Evolutionary conservation across 2,113 vertebrate species (phyloP), one percentile per base, ranked within the genome.

Genomic region (Triplophysa tibetana): DNA sequence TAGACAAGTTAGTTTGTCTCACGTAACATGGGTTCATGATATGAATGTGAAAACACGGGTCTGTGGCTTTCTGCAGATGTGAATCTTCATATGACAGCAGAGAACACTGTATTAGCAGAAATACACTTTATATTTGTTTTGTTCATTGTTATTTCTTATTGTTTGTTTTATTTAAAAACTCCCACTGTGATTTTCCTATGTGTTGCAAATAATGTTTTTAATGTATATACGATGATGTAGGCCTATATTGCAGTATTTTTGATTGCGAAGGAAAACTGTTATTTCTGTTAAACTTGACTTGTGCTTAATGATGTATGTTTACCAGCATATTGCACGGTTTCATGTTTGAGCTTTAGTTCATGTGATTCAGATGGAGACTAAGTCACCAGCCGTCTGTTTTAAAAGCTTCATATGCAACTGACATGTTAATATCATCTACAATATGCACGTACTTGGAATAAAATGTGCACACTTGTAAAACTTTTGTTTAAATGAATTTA

Each of bases 81-180:
- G 19, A 7, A 16, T 9, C 16, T 21, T 9, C 19, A 21, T 9
- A 21, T 17, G 6, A 58, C 50, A 14, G 11, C 5, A 45, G 10
- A 45, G 43, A 9, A 45, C 11, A 12, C 43, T 10, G 43, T 45
- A 45, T 45, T 45, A 45, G 11, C 17, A 66, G 33, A 29, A 23
- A 52, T 70, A 29, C 26, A 29, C 77, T 61, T 77, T 23, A 3
- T 76, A 68, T 78, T 61, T 66, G 1, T 26, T 45, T 52, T 68
- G 63, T n/a, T 79, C 67, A 56, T 8, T 43, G 41, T 43, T 9
- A 43, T 43, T n/a, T 58, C 17, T 17, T 54, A 21, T 66, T 63
- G 65, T 82, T 50, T 45, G 48, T 13, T 83, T 43, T 83, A 87
- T 89, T 89, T 84, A 83, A 88, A 82, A 81, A 79, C 80, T 85